Evolutionary conservation across 2,113 vertebrate species (phyloP), one percentile per base, ranked within the genome.

Genomic region (Scopus umbretta): DNA sequence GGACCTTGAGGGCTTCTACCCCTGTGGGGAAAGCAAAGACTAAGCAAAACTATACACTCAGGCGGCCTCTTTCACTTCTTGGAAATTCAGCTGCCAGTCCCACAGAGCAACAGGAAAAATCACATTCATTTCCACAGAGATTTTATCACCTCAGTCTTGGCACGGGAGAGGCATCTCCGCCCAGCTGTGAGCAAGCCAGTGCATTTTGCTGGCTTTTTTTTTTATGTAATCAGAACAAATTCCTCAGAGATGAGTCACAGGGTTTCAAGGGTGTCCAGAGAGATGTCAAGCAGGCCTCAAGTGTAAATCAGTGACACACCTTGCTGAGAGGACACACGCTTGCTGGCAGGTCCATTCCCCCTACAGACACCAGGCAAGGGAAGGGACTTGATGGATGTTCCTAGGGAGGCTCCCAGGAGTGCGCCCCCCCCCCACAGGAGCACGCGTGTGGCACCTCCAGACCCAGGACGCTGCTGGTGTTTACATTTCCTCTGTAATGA

Each of bases 211-310:
- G 90, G 74, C 87, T 95, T 96, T 96, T 96, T 96, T 96, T 97
- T 97, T 92, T 86, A 96, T 98, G 93, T 96, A 97, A 96, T 97
- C 96, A 97, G 94, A 96, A 90, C 83, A 96, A 97, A 98, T 97
- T 97, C 96, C 92, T 96, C 29, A 9, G 96, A 94, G 94, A 91
- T 98, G 97, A 98, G 63, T 97, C 97, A 97, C 29, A 56, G 67
- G 56, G 82, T 86, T 97, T 93, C 80, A 76, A 68, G 94, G 90
- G 90, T 97, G 94, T 95, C 96, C 95, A 90, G 95, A 91, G 90
- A 91, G 88, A 95, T 94, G 91, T 97, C 90, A 95, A 95, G 88
- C 78, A 76, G 88, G 32, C 58, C 89, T 91, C 92, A 86, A 94
- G 80, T 80, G 94, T 93, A 97, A 96, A 92, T 86, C 83, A 59